phyloP scores from a whole-genome alignment of 2,888 invertebrate genomes.

The Acronicta aceris region DNA sequence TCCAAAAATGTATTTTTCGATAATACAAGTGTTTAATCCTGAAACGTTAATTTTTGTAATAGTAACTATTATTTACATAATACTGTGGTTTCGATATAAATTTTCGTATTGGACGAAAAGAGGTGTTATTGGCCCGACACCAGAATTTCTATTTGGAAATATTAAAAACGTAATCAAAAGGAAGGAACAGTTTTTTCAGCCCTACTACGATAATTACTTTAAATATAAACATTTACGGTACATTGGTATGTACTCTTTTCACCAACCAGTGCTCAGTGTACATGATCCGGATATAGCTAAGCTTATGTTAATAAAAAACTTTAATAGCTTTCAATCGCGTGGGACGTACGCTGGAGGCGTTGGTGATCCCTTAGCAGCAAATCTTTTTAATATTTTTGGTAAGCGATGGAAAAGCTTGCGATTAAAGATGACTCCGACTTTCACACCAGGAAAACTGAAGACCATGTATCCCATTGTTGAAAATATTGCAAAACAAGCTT shows the following conservation, averaged over 20 bases:
- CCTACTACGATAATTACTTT: slow-evolving; percentile 89
- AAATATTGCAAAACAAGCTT: slow-evolving; percentile 87
- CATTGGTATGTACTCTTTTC: slow-evolving; percentile 90
- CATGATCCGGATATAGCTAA: slow-evolving; percentile 90
- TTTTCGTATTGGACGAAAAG: slow-evolving; percentile 90
- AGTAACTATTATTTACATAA: slow-evolving; percentile 61
- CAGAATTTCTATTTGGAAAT: slow-evolving; percentile 91
- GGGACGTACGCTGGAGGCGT: slow-evolving; percentile 90
- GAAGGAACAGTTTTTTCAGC: slow-evolving; percentile 90
- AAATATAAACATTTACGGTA: slow-evolving; percentile 83
- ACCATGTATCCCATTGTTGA: slow-evolving; percentile 90
- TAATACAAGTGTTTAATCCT: slow-evolving; percentile 52
- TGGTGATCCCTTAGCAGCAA: slow-evolving; percentile 90
- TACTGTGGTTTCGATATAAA: slow-evolving; percentile 79
- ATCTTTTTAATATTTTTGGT: slow-evolving; percentile 89
- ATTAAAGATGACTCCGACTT: slow-evolving; percentile 90
- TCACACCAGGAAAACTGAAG: slow-evolving; percentile 91
- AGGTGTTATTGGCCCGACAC: slow-evolving; percentile 88
- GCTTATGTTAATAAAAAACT: slow-evolving; percentile 90
- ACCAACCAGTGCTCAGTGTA: slow-evolving; percentile 90
- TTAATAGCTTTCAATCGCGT: slow-evolving; percentile 91
- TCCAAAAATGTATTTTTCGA: slow-evolving; percentile 50
- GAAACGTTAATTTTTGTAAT: slow-evolving; percentile 61
- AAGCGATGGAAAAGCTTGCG: slow-evolving; percentile 91
- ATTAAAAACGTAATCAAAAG: slow-evolving; percentile 87